These are phyloP conservation scores for Merodon equestris DNA, from an alignment of 2,888 invertebrate genomes.

Conservation along the genomic window DNA sequence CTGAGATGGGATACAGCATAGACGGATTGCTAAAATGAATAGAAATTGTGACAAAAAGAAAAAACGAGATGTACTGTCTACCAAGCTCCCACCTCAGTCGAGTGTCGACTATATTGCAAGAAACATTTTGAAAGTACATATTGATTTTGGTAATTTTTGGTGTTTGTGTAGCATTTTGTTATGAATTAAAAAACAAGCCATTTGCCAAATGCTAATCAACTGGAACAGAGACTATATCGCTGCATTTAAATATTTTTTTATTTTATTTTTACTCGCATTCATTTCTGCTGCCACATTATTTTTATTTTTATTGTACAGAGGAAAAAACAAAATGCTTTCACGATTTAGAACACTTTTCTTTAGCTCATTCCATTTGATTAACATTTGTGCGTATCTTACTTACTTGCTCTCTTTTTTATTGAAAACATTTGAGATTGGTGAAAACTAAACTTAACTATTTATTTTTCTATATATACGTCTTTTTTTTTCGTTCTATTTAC, in stretches of 20 bases:
- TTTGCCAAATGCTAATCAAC: constrained; percentile 53
- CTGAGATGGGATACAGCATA: constrained; percentile 61
- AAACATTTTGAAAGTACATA: constrained; percentile 65
- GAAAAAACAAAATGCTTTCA: too few species aligned
- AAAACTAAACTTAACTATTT: constrained; percentile 66
- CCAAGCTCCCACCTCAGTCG: constrained; percentile 52
- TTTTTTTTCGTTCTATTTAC: constrained; percentile 55
- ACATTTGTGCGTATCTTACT: constrained; percentile 52
- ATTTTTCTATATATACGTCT: constrained; percentile 28
- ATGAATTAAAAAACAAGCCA: constrained; percentile 69
- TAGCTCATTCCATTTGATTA: constrained; percentile 54
- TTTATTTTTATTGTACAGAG: too few species aligned
- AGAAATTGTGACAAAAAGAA: too few species aligned
- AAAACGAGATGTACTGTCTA: too few species aligned
- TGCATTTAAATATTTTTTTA: too few species aligned
- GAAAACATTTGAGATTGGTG: constrained; percentile 69
- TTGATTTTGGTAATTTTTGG: constrained; percentile 72
- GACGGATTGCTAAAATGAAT: too few species aligned
- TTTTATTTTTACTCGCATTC: not conserved
- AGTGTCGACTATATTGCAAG: constrained; percentile 63
- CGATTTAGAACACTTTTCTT: constrained; percentile 39
- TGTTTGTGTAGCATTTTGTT: constrained; percentile 76
- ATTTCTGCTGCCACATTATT: too few species aligned
- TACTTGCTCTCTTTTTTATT: constrained; percentile 67
- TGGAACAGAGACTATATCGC: constrained; percentile 44